Conservation (phyloP, 2,888 invertebrate species). For the Drosophila paranaensis region DNA sequence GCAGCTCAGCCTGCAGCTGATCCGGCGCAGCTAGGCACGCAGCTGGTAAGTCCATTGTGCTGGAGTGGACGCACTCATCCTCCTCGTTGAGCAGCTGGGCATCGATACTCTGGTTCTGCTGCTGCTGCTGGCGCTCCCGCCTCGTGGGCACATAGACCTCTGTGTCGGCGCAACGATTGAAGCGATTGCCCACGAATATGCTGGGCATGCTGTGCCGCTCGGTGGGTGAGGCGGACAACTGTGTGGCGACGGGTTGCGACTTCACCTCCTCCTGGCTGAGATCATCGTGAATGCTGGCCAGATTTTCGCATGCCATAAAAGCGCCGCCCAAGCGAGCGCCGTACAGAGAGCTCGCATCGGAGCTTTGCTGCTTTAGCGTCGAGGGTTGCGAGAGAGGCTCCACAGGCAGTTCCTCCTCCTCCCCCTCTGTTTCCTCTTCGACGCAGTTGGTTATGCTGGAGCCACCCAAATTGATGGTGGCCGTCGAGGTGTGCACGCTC, state of each 20-base stretch:
- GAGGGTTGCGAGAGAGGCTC: constrained; percentile 16
- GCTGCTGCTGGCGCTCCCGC: constrained; percentile 80
- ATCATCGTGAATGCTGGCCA: constrained; percentile 85
- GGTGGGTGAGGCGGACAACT: constrained; percentile 51
- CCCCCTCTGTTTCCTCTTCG: constrained; percentile 51
- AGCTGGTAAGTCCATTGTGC: constrained; percentile 86
- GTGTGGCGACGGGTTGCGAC: constrained; percentile 18
- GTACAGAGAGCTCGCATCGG: constrained; percentile 87
- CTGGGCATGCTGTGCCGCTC: constrained; percentile 89
- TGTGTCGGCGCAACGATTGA: constrained; percentile 86
- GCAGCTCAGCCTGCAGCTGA: constrained; percentile 86
- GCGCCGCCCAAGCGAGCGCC: constrained; percentile 86
- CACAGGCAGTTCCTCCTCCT: not conserved
- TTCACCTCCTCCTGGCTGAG: constrained; percentile 80
- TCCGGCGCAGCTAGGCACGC: constrained; percentile 85
- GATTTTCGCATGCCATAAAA: constrained; percentile 89
- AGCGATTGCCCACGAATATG: constrained; percentile 87
- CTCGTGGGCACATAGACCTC: constrained; percentile 86
- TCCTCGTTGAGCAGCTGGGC: constrained; percentile 36
- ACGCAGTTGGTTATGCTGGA: constrained; percentile 61
- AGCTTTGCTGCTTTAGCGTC: constrained; percentile 85
- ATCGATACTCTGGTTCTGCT: constrained; percentile 79
- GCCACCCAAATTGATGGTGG: constrained; percentile 84
- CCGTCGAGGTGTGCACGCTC: constrained; percentile 85
- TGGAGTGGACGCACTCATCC: constrained; percentile 85